These are phyloP conservation scores for Stichopus horrens DNA, from an alignment of 53 echinoderm and acorn worm genomes.

Conservation along the genomic window DNA sequence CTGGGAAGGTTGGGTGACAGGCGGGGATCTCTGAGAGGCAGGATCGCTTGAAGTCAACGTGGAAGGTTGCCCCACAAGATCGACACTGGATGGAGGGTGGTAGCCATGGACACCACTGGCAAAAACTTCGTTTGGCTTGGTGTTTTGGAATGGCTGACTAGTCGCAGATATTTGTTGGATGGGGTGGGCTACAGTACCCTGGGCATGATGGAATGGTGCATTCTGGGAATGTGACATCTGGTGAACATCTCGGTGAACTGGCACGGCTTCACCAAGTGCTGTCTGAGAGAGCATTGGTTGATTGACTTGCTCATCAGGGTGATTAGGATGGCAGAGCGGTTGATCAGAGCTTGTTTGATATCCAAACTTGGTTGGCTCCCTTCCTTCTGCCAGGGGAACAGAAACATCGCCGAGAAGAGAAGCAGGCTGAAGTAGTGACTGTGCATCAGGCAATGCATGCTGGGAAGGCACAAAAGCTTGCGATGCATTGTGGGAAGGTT, in stretches of 20 bases:
- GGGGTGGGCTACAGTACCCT: not conserved
- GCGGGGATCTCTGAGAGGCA: not conserved
- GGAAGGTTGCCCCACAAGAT: not conserved
- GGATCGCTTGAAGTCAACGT: not conserved
- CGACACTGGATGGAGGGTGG: not conserved
- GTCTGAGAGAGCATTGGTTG: constrained; percentile 2
- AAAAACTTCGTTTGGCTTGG: not conserved
- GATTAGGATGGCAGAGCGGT: not conserved
- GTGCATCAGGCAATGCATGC: constrained; percentile 11
- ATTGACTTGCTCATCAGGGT: not conserved
- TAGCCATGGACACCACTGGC: not conserved
- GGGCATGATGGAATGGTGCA: too few species aligned
- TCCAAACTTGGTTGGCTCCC: not conserved
- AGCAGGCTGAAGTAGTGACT: not conserved
- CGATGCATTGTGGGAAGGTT: constrained; percentile 25
- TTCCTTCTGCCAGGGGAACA: not conserved
- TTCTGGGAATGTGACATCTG: too few species aligned
- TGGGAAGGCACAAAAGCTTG: constrained; percentile 3
- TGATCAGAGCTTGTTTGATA: not conserved
- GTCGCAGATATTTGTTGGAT: not conserved
- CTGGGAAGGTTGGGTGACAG: not conserved
- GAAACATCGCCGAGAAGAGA: not conserved
- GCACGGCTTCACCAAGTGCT: not conserved
- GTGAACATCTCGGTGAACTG: not conserved
- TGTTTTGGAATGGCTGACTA: not conserved